A percentile compares a stretch with the other conserved stretches of the same genome.
Conservation (phyloP, 2,113 vertebrate genomes). For the Pedetes capensis region DNA sequence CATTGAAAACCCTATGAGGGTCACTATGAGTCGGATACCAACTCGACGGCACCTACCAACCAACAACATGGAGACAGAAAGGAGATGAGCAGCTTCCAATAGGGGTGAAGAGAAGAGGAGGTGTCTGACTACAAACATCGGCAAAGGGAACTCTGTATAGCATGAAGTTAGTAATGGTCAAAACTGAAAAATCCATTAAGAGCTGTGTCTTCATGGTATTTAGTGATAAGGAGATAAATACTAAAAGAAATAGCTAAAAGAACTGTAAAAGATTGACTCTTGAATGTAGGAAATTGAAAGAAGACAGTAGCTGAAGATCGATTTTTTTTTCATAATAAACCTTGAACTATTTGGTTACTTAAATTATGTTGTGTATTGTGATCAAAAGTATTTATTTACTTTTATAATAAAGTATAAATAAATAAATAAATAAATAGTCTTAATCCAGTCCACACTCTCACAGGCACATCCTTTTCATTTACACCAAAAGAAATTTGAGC, state of each 20-base stretch:
- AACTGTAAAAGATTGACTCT: not conserved
- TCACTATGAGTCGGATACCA: too few species aligned
- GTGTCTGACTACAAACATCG: not conserved
- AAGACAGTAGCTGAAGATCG: not conserved
- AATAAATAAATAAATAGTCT: not conserved
- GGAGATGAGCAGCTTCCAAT: not conserved
- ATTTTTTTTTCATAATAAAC: not conserved
- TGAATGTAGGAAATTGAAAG: not conserved
- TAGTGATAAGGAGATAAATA: not conserved
- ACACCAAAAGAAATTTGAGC: not conserved
- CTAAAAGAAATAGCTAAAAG: not conserved
- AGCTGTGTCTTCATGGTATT: not conserved
- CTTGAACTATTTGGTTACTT: not conserved
- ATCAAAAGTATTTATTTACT: not conserved
- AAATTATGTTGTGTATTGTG: not conserved
- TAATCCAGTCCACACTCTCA: not conserved
- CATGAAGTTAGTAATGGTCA: not conserved
- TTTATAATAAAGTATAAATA: not conserved
- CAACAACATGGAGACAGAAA: not conserved
- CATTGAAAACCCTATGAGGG: too few species aligned
- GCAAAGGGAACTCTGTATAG: not conserved
- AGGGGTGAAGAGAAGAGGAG: not conserved
- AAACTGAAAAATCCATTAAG: not conserved
- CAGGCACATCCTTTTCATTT: not conserved
- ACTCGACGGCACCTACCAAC: too few species aligned